Conservation (phyloP, 2,113 vertebrate genomes). For the Misgurnus anguillicaudatus region DNA sequence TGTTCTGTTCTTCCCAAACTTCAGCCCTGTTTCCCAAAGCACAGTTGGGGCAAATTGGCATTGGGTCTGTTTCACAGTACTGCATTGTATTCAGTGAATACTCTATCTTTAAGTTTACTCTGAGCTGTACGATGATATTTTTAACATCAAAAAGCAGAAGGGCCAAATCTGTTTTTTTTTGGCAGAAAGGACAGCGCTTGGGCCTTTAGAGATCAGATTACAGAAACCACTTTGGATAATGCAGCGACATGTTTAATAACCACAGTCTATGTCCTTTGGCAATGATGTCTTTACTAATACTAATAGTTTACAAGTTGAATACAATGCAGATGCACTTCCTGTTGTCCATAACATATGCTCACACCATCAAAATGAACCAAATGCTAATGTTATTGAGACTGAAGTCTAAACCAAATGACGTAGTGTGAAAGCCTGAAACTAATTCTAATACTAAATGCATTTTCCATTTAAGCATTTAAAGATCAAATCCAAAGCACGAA, state of each 20-base stretch:
- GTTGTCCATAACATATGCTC: too few relatives aligned
- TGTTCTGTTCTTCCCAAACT: constrained; percentile 25
- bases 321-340: too few relatives aligned
- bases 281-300: constrained; percentile 4
- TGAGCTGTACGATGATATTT: constrained; percentile 2
- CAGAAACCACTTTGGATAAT: constrained; percentile 21
- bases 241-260: constrained; percentile 25
- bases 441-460: too few relatives aligned
- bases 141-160: constrained; percentile 36
- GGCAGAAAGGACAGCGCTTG: not conserved
- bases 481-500: too few relatives aligned
- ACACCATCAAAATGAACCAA: too few relatives aligned
- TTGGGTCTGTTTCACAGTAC: constrained; percentile 17
- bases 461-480: too few relatives aligned
- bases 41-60: constrained; percentile 4
- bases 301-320: not conserved
- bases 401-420: too few relatives aligned
- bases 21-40: constrained; percentile 7
- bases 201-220: constrained; percentile 18
- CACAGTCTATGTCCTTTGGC: not conserved
- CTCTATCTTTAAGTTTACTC: constrained; percentile 5
- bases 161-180: constrained; percentile 37
- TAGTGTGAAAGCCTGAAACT: too few relatives aligned
- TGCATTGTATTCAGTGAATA: not conserved
- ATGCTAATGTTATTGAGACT: too few relatives aligned